phyloP scores from a whole-genome alignment of 2,113 vertebrate genomes.

The Mormyrus iriodes region DNA sequence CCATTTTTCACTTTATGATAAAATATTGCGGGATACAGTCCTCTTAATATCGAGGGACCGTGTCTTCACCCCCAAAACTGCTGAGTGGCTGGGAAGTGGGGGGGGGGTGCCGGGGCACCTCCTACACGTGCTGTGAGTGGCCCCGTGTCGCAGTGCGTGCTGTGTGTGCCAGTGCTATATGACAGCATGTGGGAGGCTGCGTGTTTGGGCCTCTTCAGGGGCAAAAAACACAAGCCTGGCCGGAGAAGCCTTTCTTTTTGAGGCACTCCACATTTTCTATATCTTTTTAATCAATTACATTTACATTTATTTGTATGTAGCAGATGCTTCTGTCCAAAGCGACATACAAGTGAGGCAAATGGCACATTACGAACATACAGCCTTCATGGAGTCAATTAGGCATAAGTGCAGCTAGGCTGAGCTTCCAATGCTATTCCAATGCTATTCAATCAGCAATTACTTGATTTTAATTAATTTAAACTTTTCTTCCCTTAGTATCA shows the following conservation, averaged over 20 bases:
- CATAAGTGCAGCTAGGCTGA: neutral
- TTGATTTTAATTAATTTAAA: too few relatives aligned
- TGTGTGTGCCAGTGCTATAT: neutral
- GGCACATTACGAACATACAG: neutral
- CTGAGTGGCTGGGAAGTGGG: constrained; percentile 16
- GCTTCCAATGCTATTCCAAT: neutral
- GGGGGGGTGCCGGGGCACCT: neutral
- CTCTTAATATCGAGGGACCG: constrained; percentile 26
- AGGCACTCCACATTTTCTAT: neutral
- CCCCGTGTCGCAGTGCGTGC: neutral
- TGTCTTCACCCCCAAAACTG: constrained; percentile 13
- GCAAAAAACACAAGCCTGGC: neutral
- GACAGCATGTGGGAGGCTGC: neutral
- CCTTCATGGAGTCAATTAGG: neutral
- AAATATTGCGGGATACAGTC: constrained; percentile 27
- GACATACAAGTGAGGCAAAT: neutral
- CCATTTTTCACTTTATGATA: constrained; percentile 31
- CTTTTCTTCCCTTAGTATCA: too few relatives aligned
- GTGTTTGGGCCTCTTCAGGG: neutral
- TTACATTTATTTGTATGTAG: neutral
- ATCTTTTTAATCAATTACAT: neutral
- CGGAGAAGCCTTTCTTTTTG: neutral
- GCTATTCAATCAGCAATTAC: too few relatives aligned
- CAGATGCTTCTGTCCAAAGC: neutral
- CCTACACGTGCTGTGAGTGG: neutral